A percentile compares a stretch with the other conserved stretches of the same genome.
Conservation (phyloP, 37 sponge, comb jelly and placozoan species). For the Halichondria panicea region DNA sequence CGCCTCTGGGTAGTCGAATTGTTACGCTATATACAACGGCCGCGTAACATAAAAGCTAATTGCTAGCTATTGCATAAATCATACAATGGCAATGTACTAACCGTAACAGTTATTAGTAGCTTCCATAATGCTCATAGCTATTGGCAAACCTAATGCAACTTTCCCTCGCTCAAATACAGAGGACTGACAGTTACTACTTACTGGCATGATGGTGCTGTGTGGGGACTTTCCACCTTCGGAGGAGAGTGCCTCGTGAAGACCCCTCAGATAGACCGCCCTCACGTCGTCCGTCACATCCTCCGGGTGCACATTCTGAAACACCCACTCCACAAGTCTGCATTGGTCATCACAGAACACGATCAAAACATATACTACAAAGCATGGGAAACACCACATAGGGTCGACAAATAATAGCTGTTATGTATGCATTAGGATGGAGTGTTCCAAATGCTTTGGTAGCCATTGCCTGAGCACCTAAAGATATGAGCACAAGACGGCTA, state of each 20-base stretch:
- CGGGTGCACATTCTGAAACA: slow-evolving; percentile 47
- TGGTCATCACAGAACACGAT: not conserved
- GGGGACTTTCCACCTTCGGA: slow-evolving; percentile 24
- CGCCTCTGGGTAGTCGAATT: too few species aligned
- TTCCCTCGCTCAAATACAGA: too few species aligned
- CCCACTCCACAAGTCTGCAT: slow-evolving; percentile 74
- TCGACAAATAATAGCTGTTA: not conserved
- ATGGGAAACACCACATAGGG: not conserved
- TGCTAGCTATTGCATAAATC: too few species aligned
- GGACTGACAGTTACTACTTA: too few species aligned
- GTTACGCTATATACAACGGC: too few species aligned
- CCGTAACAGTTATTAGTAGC: too few species aligned
- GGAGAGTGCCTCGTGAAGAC: slow-evolving; percentile 56
- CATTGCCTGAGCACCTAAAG: not conserved
- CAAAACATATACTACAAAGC: not conserved
- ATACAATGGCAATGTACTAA: too few species aligned
- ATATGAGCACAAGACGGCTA: not conserved
- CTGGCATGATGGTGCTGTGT: slow-evolving; percentile 1
- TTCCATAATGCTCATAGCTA: too few species aligned
- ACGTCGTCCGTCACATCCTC: slow-evolving; percentile 44
- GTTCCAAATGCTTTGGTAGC: not conserved
- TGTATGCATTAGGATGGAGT: not conserved
- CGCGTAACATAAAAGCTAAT: too few species aligned
- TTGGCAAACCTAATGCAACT: too few species aligned
- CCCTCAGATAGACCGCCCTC: slow-evolving; percentile 65